Evolutionary conservation across 2,888 invertebrate genomes (phyloP).

Genomic region (Pseudoips prasinana): DNA sequence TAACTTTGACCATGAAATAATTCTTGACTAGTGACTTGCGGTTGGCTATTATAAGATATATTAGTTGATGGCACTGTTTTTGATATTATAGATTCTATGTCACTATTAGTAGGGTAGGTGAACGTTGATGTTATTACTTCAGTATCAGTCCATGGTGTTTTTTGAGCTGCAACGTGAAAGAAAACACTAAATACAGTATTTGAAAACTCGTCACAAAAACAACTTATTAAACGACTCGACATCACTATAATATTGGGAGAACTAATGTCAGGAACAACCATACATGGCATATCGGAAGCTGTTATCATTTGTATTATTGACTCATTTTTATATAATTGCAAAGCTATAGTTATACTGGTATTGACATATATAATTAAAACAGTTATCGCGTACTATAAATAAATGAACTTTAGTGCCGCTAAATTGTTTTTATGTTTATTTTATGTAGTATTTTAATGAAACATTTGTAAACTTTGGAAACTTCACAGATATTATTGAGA

Average conservation of each 20-base stretch:
- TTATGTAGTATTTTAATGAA: no score
- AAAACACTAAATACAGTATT: constrained; percentile 50
- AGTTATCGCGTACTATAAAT: no score
- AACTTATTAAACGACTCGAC: constrained; percentile 48
- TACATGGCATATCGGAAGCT: constrained; percentile 48
- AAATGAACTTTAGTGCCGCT: no score
- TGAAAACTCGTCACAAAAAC: constrained; percentile 47
- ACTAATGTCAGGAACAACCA: constrained; percentile 38
- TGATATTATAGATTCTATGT: constrained; percentile 54
- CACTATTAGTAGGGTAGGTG: constrained; percentile 62
- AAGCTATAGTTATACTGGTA: no score
- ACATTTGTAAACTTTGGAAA: no score
- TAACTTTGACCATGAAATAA: constrained; percentile 49
- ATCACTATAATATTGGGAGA: constrained; percentile 39
- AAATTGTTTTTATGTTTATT: no score
- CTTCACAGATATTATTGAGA: no score
- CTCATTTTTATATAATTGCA: constrained; percentile 20
- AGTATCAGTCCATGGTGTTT: constrained; percentile 67
- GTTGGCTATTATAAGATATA: constrained; percentile 59
- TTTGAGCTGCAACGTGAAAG: constrained; percentile 72
- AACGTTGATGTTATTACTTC: constrained; percentile 57
- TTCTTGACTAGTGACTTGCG: constrained; percentile 56
- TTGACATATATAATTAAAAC: no score
- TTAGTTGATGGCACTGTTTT: constrained; percentile 59
- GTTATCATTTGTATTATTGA: constrained; percentile 54